Percentiles rank a stretch among this genome's conserved stretches.
These are phyloP conservation scores for Jaculus jaculus DNA, from an alignment of 2,113 vertebrate species.

Conservation along the genomic window DNA sequence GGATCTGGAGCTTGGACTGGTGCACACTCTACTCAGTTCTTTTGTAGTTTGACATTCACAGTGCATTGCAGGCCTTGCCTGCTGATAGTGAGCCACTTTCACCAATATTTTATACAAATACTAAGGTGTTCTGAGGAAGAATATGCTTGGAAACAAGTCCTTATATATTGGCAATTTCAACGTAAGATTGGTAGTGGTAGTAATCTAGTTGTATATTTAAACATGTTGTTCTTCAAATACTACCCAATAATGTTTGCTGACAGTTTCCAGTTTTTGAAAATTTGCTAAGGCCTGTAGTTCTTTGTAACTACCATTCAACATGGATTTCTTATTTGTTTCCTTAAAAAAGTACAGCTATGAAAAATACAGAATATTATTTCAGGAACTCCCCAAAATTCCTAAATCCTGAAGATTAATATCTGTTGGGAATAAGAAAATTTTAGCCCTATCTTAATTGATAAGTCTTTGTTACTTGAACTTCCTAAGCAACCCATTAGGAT, in stretches of 20 bases:
- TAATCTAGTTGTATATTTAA: constrained; percentile 22
- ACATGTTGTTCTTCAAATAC: background rate
- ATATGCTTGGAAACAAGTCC: constrained; percentile 1
- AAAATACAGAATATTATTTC: constrained; percentile 58
- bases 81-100: background rate
- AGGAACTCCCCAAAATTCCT: constrained; percentile 38
- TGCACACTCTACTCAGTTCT: background rate
- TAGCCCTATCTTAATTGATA: background rate
- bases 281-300: constrained; percentile 11
- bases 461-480: background rate
- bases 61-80: background rate
- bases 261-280: constrained; percentile 23
- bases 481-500: background rate
- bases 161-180: constrained; percentile 26
- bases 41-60: constrained; percentile 16
- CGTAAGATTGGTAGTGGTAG: background rate
- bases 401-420: constrained; percentile 5
- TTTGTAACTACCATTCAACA: constrained; percentile 32
- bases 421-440: constrained; percentile 25
- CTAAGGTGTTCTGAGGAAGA: background rate
- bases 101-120: constrained; percentile 30
- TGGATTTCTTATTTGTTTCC: constrained; percentile 4
- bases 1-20: background rate
- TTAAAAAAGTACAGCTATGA: constrained; percentile 40
- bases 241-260: background rate